A percentile compares a stretch with the other conserved stretches of the same genome.
Conservation (phyloP, 2,888 invertebrate species). For the Cenopis cana region DNA sequence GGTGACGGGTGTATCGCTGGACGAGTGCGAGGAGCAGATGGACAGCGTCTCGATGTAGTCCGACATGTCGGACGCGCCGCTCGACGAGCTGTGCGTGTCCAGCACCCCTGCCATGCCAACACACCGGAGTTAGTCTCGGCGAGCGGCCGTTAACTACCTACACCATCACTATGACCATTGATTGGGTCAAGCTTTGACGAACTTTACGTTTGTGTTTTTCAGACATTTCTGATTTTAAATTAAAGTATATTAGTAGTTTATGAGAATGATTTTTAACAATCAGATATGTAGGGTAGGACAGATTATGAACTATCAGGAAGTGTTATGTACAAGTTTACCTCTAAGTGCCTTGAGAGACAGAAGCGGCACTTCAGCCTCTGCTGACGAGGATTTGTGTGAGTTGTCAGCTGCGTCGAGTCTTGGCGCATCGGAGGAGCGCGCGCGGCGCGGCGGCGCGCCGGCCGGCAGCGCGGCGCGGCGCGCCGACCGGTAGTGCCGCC, state of each 20-base stretch:
- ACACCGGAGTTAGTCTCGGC: too few species aligned
- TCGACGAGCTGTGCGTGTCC: slow-evolving; percentile 91
- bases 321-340: slow-evolving; percentile 60
- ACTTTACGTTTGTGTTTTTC: too few species aligned
- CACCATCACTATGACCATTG: too few species aligned
- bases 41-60: slow-evolving; percentile 94
- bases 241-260: too few species aligned
- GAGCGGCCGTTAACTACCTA: too few species aligned
- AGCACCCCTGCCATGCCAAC: slow-evolving; percentile 77
- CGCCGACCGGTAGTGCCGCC: slow-evolving; percentile 84
- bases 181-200: neutral
- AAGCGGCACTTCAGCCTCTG: slow-evolving; percentile 91
- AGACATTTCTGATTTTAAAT: too few species aligned
- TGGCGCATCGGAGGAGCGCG: slow-evolving; percentile 88
- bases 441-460: slow-evolving; percentile 87
- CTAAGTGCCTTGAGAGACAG: slow-evolving; percentile 84
- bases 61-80: slow-evolving; percentile 94
- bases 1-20: slow-evolving; percentile 89
- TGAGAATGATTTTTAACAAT: too few species aligned
- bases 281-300: too few species aligned
- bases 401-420: slow-evolving; percentile 77
- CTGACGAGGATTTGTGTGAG: slow-evolving; percentile 89
- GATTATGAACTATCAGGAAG: neutral
- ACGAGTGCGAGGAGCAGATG: slow-evolving; percentile 92
- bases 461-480: slow-evolving; percentile 83